phyloP scores from a whole-genome alignment of 2,113 vertebrate genomes.

The Rhinolophus ferrumequinum region DNA sequence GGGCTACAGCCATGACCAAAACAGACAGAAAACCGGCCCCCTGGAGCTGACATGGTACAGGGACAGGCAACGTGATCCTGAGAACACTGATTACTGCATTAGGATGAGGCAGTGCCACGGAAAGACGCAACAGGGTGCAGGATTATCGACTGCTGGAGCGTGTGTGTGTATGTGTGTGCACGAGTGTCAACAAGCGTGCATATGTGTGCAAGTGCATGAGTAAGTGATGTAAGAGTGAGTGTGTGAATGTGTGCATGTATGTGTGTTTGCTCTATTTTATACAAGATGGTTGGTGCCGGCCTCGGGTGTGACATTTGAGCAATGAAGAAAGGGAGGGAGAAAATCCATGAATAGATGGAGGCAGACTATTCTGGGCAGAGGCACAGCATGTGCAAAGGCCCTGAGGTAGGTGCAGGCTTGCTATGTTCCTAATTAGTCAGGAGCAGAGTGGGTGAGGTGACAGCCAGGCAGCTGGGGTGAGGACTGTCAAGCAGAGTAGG shows the following conservation, averaged over 20 bases:
- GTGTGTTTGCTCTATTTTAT: not conserved
- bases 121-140: not conserved
- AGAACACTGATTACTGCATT: rapidly evolving
- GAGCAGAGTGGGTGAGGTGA: not conserved
- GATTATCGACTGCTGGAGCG: not conserved
- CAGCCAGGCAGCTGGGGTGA: not conserved
- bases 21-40: not conserved
- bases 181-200: rapidly evolving
- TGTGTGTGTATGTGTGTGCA: not conserved
- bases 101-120: rapidly evolving
- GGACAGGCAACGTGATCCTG: rapidly evolving
- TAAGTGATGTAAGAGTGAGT: not conserved
- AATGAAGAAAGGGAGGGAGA: not conserved
- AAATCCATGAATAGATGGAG: not conserved
- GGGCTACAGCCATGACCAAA: rapidly evolving
- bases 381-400: not conserved
- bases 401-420: not conserved
- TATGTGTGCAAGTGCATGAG: not conserved
- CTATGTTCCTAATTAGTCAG: not conserved
- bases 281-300: not conserved
- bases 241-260: rapidly evolving
- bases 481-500: not conserved
- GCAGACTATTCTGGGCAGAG: not conserved
- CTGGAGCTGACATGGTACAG: rapidly evolving
- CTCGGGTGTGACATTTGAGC: not conserved